A percentile compares a stretch with the other conserved stretches of the same genome.
Evolutionary conservation across 2,113 vertebrate species (phyloP).

Genomic region (Nothoprocta pentlandii): DNA sequence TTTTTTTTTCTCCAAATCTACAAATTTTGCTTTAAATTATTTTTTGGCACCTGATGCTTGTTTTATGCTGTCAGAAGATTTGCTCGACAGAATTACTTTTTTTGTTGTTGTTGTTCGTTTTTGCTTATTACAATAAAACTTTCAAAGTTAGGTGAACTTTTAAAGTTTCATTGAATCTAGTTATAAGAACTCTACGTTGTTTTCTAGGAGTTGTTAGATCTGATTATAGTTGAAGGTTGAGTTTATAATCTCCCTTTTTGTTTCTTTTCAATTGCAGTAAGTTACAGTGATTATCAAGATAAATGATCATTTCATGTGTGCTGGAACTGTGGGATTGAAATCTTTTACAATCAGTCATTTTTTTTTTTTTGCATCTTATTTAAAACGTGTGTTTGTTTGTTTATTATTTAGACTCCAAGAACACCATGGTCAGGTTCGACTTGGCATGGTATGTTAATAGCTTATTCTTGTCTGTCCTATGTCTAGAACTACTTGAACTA

Average conservation of each 20-base stretch:
- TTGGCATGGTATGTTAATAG: constrained; percentile 91
- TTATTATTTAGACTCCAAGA: constrained; percentile 82
- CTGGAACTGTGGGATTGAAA: background rate
- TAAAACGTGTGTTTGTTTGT: constrained; percentile 43
- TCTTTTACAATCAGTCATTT: background rate
- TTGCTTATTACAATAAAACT: background rate
- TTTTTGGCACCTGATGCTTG: background rate
- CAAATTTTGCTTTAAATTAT: background rate
- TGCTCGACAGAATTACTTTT: background rate
- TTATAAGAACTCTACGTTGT: background rate
- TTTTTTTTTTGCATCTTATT: constrained; percentile 4
- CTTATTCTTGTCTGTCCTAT: background rate
- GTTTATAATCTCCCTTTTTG: background rate
- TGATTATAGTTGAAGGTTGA: background rate
- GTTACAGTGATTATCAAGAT: too few species aligned
- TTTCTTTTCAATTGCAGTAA: background rate
- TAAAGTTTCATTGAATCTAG: background rate
- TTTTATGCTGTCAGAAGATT: background rate
- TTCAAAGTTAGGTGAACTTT: background rate
- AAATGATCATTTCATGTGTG: background rate
- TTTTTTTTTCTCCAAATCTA: accelerated
- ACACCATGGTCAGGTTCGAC: constrained; percentile 92
- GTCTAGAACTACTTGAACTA: background rate
- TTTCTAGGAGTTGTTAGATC: background rate
- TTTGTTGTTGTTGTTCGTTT: too few species aligned